Percentiles rank a stretch among this genome's conserved stretches.
These are phyloP conservation scores for Phrynocephalus guinanensis DNA, from an alignment of 2,797 vertebrate genomes.

Conservation along the genomic window DNA sequence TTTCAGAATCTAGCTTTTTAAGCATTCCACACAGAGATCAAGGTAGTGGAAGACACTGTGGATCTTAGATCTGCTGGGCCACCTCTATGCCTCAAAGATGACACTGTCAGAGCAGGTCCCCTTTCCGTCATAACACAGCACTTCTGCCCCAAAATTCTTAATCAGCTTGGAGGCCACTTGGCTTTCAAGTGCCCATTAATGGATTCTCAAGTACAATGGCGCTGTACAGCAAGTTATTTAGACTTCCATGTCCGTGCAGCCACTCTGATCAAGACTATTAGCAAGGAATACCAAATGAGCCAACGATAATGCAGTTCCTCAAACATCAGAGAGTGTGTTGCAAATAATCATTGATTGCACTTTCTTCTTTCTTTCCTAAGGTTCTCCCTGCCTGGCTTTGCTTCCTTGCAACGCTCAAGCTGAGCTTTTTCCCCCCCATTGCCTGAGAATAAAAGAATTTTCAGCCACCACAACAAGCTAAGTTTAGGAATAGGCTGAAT, in stretches of 20 bases:
- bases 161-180: slow-evolving; percentile 77
- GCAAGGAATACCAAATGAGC: slow-evolving; percentile 64
- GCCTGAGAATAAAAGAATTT: not conserved
- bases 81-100: slow-evolving; percentile 39
- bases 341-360: slow-evolving; percentile 30
- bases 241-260: slow-evolving; percentile 69
- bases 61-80: not conserved
- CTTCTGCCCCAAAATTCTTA: slow-evolving; percentile 71
- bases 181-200: slow-evolving; percentile 77
- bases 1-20: not conserved
- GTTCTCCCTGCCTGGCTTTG: not conserved
- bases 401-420: slow-evolving; percentile 26
- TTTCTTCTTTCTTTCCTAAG: slow-evolving; percentile 13
- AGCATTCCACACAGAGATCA: not conserved
- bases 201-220: slow-evolving; percentile 74
- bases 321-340: slow-evolving; percentile 34
- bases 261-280: slow-evolving; percentile 63
- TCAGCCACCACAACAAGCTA: not conserved
- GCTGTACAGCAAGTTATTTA: slow-evolving; percentile 68
- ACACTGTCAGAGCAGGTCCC: slow-evolving; percentile 55
- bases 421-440: not conserved
- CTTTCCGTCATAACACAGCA: slow-evolving; percentile 70
- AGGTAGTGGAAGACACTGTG: not conserved
- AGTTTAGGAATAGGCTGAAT: not conserved
- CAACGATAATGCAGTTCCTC: slow-evolving; percentile 36